A percentile compares a stretch with the other conserved stretches of the same genome.
These are phyloP conservation scores for Drosophila suzukii DNA, from an alignment of 1,140 invertebrate species.

Conservation along the genomic window DNA sequence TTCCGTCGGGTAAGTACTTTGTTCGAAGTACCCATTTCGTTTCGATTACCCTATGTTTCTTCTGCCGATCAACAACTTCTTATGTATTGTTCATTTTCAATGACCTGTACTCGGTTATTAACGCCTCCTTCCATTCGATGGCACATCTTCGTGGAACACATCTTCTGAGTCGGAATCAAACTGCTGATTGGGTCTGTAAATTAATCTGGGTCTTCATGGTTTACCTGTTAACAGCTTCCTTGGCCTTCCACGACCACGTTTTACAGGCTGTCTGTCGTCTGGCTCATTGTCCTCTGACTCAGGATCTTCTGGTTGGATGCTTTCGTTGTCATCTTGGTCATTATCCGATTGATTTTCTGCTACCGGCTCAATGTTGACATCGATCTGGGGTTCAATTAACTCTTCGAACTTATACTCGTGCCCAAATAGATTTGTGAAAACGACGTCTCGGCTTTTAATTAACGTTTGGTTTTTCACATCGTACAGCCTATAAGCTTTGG, in stretches of 20 bases:
- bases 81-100: conserved; percentile 3
- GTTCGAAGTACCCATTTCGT: too few species aligned
- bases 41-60: neutral
- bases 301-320: too few species aligned
- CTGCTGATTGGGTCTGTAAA: conserved; percentile 6
- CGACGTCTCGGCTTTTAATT: conserved; percentile 3
- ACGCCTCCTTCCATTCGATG: conserved; percentile 11
- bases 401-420: conserved; percentile 7
- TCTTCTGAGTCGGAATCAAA: conserved; percentile 6
- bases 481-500: conserved; percentile 23
- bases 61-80: conserved; percentile 4
- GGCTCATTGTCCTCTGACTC: too few species aligned
- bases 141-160: conserved; percentile 1
- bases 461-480: conserved; percentile 2
- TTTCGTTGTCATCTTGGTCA: too few species aligned
- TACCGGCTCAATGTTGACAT: too few species aligned
- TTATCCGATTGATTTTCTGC: too few species aligned
- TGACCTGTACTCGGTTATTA: conserved; percentile 1
- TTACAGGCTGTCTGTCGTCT: too few species aligned
- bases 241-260: too few species aligned
- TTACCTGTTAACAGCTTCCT: conserved; percentile 6
- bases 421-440: conserved; percentile 7
- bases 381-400: conserved; percentile 1
- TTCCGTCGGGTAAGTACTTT: too few species aligned
- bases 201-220: conserved; percentile 11